Evolutionary conservation across 2,797 vertebrate genomes (phyloP).

Genomic region (Ceryle rudis): DNA sequence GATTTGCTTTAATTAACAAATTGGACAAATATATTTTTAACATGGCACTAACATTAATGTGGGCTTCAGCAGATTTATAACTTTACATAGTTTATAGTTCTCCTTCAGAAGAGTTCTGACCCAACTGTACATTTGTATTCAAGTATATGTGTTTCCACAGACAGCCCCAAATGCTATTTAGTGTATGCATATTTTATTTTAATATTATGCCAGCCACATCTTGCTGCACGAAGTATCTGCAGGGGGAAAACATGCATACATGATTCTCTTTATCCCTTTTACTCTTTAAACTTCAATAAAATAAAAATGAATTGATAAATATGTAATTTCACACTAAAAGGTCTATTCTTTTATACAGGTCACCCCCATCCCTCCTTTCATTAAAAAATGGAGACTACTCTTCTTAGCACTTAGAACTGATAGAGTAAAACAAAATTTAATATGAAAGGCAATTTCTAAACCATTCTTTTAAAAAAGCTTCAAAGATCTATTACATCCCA

Average conservation of each 20-base stretch:
- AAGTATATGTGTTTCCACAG: background rate
- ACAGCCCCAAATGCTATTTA: background rate
- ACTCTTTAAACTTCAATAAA: constrained; percentile 33
- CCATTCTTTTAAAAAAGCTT: background rate
- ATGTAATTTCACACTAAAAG: background rate
- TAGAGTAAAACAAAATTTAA: background rate
- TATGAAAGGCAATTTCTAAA: background rate
- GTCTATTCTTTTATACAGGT: background rate
- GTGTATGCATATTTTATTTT: background rate
- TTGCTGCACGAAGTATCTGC: background rate
- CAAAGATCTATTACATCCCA: constrained; percentile 14
- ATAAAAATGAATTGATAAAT: constrained; percentile 14
- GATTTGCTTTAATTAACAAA: constrained; percentile 20
- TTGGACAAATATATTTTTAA: background rate
- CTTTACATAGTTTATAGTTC: background rate
- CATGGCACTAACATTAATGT: background rate
- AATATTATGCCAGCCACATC: background rate
- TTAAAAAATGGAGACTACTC: background rate
- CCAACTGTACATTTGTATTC: background rate
- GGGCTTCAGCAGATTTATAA: background rate
- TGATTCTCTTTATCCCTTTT: background rate
- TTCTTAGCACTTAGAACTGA: background rate
- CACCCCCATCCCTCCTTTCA: background rate
- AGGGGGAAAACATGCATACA: background rate
- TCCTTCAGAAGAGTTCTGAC: background rate